Base-by-base conservation (phyloP, 2,113 vertebrate species). In the Microcebus tavaratra region DNA sequence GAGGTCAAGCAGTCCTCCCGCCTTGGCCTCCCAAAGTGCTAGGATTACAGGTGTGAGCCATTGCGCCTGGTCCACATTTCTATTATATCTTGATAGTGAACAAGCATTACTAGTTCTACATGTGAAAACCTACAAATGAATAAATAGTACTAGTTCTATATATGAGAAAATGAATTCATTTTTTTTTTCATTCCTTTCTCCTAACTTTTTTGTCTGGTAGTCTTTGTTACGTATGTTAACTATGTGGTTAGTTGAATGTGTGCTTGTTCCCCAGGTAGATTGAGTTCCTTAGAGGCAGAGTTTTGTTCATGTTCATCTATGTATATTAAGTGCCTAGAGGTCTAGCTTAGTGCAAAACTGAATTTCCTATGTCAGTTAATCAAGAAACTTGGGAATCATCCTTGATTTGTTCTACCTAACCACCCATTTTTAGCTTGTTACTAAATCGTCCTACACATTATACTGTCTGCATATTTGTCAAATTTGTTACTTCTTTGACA, bases 371-470 rank as follows among this genome's bases (percentile, higher is more conserved):
- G 68, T 94, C 63, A 68, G 45, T 96, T 75, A 59, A 78, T 65
- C 25, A 31, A 80, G 45, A 91, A 81, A 89, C 53, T 91, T 87
- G 70, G 63, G 36, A 95, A 53, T 92, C 34, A 67, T 86, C 48
- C n/a, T 82, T 65, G 36, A 75, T 34, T 93, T 96, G n/a, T 1
- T 94, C 12, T 80, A 65, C 15, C 27, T 83, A 42, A 72, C 82
- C 42, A 90, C 34, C n/a, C 23, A 53, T 91, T 94, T 91, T 84
- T 17, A 94, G 25, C 21, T 70, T 96, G 50, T 90, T 50, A 80
- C 36, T 91, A 79, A 50, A 23, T 85, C 21, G 12, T 83, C 25
- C 15, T 83, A 34, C 8, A 27, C 8, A 73, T 85, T 93, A 63
- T 70, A 10, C 31, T 83, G 3, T 90, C 11, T 83, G 53, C 83